A percentile compares a stretch with the other conserved stretches of the same genome.
Conservation (phyloP, 1,140 invertebrate genomes). For the Cherax destructor region DNA sequence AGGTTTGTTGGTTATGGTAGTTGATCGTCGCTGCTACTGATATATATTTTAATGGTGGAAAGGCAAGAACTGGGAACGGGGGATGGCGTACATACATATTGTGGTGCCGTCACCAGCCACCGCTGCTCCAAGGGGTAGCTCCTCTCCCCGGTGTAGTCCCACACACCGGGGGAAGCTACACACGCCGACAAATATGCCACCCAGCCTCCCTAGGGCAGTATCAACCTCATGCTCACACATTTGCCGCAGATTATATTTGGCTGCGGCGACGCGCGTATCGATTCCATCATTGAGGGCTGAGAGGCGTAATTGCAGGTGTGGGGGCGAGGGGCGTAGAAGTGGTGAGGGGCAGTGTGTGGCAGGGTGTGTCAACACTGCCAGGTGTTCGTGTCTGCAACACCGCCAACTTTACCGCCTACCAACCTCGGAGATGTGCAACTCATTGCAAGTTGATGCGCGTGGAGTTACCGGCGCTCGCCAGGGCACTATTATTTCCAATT, state of each 20-base stretch:
- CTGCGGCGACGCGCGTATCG: constrained; percentile 12
- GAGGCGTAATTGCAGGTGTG: constrained; percentile 23
- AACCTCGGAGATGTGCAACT: constrained; percentile 58
- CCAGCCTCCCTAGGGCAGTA: constrained; percentile 48
- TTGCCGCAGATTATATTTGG: constrained; percentile 57
- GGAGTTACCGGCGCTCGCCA: constrained; percentile 49
- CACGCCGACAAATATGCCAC: constrained; percentile 58
- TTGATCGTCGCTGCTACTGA: too few species aligned
- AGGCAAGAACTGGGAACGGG: too few species aligned
- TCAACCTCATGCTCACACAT: constrained; percentile 43
- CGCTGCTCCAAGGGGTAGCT: not conserved
- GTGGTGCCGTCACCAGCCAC: not conserved
- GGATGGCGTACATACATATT: too few species aligned
- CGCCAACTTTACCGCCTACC: constrained; percentile 51
- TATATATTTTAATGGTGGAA: too few species aligned
- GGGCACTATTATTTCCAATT: constrained; percentile 19
- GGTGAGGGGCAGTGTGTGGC: not conserved
- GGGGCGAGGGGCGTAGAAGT: not conserved
- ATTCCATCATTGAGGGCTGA: not conserved
- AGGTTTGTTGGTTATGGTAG: too few species aligned
- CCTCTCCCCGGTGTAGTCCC: constrained; percentile 15
- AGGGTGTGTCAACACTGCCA: not conserved
- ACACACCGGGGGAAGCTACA: constrained; percentile 4
- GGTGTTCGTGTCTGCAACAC: not conserved
- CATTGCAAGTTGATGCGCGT: constrained; percentile 62